Evolutionary conservation across 2,797 vertebrate genomes (phyloP).

Genomic region (Pipistrellus nathusii): DNA sequence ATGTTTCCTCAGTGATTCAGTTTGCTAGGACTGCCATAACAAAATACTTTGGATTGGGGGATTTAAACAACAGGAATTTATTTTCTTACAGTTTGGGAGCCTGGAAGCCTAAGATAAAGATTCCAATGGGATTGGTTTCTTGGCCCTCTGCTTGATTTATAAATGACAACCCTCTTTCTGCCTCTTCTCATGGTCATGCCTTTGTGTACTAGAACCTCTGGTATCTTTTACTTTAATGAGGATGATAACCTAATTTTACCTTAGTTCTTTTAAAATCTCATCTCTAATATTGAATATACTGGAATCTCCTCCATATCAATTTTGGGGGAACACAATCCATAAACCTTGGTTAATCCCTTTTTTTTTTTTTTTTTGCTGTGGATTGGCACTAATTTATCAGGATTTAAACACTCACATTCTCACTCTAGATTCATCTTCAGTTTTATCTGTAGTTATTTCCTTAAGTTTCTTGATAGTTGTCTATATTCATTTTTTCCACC

Average conservation of each 20-base stretch:
- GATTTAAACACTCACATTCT: neutral
- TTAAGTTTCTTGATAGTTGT: neutral
- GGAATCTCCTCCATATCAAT: neutral
- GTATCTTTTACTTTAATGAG: neutral
- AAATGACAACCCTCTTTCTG: neutral
- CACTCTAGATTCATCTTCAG: neutral
- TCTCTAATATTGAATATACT: neutral
- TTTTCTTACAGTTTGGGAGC: slow-evolving; percentile 36
- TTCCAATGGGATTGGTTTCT: neutral
- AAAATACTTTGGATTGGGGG: neutral
- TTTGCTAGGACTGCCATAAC: neutral
- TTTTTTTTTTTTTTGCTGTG: neutral
- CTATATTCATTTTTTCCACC: neutral
- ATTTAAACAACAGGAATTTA: slow-evolving; percentile 1
- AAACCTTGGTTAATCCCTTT: neutral
- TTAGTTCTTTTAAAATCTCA: neutral
- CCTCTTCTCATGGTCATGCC: neutral
- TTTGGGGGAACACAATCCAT: neutral
- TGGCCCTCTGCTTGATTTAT: slow-evolving; percentile 2
- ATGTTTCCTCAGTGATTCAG: neutral
- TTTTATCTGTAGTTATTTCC: slow-evolving; percentile 24
- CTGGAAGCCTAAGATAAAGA: neutral
- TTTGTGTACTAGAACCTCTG: neutral
- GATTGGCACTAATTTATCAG: neutral
- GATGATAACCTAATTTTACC: neutral